These are phyloP conservation scores for Kradibia gibbosae DNA, from an alignment of 1,140 invertebrate species.

Conservation along the genomic window DNA sequence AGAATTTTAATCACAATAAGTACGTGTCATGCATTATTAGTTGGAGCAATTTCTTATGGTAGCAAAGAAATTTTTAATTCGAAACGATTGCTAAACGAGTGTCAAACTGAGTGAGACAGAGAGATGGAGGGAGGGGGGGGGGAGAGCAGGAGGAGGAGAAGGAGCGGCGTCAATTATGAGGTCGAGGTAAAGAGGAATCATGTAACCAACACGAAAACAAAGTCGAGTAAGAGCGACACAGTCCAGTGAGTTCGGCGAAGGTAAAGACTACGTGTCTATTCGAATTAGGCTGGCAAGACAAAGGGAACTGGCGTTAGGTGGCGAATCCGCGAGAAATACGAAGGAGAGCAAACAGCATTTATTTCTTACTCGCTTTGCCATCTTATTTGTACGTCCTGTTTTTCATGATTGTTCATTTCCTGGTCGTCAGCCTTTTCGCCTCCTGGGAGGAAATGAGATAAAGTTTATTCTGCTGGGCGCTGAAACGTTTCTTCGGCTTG, in stretches of 20 bases:
- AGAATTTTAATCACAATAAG: not conserved
- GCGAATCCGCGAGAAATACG: not conserved
- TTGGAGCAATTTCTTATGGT: too few relatives aligned
- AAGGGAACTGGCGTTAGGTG: not conserved
- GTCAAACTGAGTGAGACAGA: too few relatives aligned
- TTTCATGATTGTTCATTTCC: slow-evolving; percentile 47
- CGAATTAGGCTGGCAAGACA: not conserved
- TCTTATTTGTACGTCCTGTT: slow-evolving; percentile 35
- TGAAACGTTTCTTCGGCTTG: not conserved
- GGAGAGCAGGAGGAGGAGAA: not conserved
- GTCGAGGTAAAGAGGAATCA: not conserved
- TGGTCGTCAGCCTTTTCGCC: slow-evolving; percentile 23
- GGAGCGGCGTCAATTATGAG: not conserved
- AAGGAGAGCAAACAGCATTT: slow-evolving; percentile 36
- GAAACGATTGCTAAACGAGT: not conserved
- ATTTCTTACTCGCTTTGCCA: slow-evolving; percentile 33
- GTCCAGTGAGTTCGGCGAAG: not conserved
- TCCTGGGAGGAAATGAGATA: slow-evolving; percentile 30
- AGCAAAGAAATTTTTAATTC: too few relatives aligned
- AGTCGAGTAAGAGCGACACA: not conserved
- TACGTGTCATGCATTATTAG: not conserved
- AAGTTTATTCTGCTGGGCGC: not conserved
- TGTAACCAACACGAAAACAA: not conserved
- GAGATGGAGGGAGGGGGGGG: not conserved
- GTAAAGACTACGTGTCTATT: not conserved